phyloP scores from a whole-genome alignment of 2,797 vertebrate species.

The Pipistrellus pygmaeus region DNA sequence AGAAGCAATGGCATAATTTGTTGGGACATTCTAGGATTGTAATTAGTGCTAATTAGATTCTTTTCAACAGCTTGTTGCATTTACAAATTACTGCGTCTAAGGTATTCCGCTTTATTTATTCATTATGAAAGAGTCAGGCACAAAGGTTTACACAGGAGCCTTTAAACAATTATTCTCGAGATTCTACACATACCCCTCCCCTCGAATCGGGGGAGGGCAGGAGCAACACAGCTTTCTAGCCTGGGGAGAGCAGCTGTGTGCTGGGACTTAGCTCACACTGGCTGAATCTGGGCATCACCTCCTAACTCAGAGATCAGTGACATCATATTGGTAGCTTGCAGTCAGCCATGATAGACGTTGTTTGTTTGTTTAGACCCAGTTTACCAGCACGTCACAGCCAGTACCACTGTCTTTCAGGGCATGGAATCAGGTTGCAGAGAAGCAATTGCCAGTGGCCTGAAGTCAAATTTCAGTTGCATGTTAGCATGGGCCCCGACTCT shows the following conservation, averaged over 20 bases:
- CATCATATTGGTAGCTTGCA: not conserved
- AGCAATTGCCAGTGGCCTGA: not conserved
- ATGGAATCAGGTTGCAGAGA: not conserved
- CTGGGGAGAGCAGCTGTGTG: not conserved
- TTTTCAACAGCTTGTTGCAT: conserved; percentile 76
- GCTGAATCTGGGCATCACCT: not conserved
- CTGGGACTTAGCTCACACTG: not conserved
- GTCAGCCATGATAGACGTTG: not conserved
- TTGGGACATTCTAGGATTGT: conserved; percentile 73
- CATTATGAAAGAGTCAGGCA: conserved; percentile 57
- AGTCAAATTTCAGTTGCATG: not conserved
- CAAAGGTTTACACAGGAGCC: conserved; percentile 37
- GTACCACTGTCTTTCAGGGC: not conserved
- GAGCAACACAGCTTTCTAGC: not conserved
- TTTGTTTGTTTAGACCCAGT: not conserved
- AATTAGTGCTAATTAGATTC: conserved; percentile 80
- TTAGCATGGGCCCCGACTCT: not conserved
- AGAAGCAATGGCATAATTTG: conserved; percentile 74
- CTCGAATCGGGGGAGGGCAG: not conserved
- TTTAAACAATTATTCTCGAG: conserved; percentile 38
- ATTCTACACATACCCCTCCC: not conserved
- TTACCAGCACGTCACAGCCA: not conserved
- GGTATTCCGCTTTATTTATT: conserved; percentile 66
- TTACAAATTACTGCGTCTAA: conserved; percentile 71
- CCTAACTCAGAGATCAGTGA: not conserved